Percentiles rank a stretch among this genome's conserved stretches.
Evolutionary conservation across 2,113 vertebrate species (phyloP).

Genomic region (Callospermophilus lateralis): DNA sequence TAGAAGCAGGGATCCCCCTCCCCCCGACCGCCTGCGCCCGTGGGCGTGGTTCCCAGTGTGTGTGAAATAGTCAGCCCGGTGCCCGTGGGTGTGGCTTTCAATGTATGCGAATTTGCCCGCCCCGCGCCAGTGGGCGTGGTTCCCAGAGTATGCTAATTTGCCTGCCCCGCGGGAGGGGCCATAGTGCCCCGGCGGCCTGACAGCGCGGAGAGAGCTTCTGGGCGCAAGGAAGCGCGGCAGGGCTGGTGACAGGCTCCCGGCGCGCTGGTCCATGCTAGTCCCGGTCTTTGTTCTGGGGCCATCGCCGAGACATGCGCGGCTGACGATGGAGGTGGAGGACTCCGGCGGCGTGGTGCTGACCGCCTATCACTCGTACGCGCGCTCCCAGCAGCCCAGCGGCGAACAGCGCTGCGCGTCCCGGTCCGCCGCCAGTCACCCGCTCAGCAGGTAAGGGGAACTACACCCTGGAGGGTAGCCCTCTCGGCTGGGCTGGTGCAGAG

Average conservation of each 20-base stretch:
- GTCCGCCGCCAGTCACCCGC: conserved; percentile 81
- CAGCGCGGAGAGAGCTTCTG: conserved; percentile 55
- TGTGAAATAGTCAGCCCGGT: conserved; percentile 76
- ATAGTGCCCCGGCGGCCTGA: conserved; percentile 42
- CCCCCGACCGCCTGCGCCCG: not conserved
- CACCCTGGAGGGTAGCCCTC: not conserved
- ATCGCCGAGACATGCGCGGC: conserved; percentile 78
- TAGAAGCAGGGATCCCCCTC: conserved; percentile 57
- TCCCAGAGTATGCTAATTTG: not conserved
- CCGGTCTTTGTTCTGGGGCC: conserved; percentile 41
- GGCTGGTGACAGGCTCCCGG: conserved; percentile 60
- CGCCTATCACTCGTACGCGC: conserved; percentile 92
- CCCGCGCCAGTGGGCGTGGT: not conserved
- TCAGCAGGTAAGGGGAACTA: conserved; percentile 82
- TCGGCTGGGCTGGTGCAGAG: fast-evolving
- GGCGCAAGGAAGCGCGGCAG: not conserved
- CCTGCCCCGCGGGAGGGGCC: not conserved
- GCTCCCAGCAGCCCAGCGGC: conserved; percentile 84
- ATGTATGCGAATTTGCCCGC: not conserved
- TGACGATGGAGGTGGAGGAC: conserved; percentile 92
- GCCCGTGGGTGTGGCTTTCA: not conserved
- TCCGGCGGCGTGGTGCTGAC: conserved; percentile 93
- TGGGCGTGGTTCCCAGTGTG: conserved; percentile 85
- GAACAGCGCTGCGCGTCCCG: conserved; percentile 88
- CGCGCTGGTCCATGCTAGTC: conserved; percentile 43